Evolutionary conservation across 2,888 invertebrate species (phyloP).

Genomic region (Epistrophella euchroma): DNA sequence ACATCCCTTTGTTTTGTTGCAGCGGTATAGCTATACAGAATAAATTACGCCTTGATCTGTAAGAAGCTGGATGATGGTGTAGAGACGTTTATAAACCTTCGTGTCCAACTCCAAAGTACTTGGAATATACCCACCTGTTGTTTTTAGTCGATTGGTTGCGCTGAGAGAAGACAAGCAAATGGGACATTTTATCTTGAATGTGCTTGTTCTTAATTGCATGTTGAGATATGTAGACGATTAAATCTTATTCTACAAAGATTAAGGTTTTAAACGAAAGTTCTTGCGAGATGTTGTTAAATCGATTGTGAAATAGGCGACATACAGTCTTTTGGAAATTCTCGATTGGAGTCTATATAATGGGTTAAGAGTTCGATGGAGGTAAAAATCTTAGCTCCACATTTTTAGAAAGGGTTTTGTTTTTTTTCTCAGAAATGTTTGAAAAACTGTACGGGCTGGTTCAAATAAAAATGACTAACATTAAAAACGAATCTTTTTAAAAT

Average conservation of each 20-base stretch:
- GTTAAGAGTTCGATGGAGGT: not conserved
- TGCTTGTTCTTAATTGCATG: slow-evolving; percentile 67
- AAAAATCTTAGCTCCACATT: not conserved
- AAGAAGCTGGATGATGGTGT: not conserved
- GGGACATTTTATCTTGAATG: slow-evolving; percentile 63
- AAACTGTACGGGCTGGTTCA: not conserved
- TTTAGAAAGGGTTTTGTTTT: not conserved
- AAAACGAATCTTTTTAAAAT: no score
- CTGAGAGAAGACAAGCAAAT: slow-evolving; percentile 34
- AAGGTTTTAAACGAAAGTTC: slow-evolving; percentile 14
- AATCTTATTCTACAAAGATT: slow-evolving; percentile 33
- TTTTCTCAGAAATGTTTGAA: not conserved
- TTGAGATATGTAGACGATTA: slow-evolving; percentile 53
- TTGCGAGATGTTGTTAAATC: slow-evolving; percentile 7
- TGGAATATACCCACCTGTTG: slow-evolving; percentile 63
- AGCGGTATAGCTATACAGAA: slow-evolving; percentile 38
- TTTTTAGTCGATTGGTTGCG: slow-evolving; percentile 18
- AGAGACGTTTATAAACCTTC: slow-evolving; percentile 9
- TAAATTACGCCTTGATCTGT: slow-evolving; percentile 55
- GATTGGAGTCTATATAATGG: no score
- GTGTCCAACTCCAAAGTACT: slow-evolving; percentile 20
- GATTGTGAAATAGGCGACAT: slow-evolving; percentile 46
- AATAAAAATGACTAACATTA: not conserved
- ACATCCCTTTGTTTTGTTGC: slow-evolving; percentile 69
- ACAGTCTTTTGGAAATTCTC: slow-evolving; percentile 46